These are phyloP conservation scores for Augiades crinisus DNA, from an alignment of 2,888 invertebrate genomes.

Conservation along the genomic window DNA sequence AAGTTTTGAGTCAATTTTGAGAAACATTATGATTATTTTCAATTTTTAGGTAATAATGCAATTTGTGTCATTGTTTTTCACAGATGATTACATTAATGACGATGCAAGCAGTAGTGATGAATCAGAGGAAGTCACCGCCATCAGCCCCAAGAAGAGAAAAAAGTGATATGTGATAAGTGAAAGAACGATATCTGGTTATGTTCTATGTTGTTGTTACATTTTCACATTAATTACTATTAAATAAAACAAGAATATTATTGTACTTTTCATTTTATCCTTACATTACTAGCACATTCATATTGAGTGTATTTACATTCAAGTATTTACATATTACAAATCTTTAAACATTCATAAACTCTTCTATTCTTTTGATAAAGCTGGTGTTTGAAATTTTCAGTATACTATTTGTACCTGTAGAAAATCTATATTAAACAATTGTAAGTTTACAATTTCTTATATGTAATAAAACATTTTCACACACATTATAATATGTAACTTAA, in stretches of 20 bases:
- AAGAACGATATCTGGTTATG: too few relatives aligned
- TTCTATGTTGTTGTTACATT: not conserved
- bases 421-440: too few relatives aligned
- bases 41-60: too few relatives aligned
- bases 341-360: constrained; percentile 1
- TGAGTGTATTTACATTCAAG: not conserved
- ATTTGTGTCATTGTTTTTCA: too few relatives aligned
- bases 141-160: constrained; percentile 49
- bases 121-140: constrained; percentile 39
- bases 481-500: not conserved
- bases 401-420: too few relatives aligned
- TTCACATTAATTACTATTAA: not conserved
- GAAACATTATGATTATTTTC: too few relatives aligned
- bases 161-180: constrained; percentile 15
- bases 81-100: constrained; percentile 31
- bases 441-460: not conserved
- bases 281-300: constrained; percentile 15
- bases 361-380: not conserved
- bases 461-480: not conserved
- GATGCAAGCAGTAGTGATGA: constrained; percentile 43
- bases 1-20: too few relatives aligned
- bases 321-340: constrained; percentile 29
- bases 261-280: constrained; percentile 24
- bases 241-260: constrained; percentile 21
- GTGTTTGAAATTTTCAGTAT: too few relatives aligned